These are phyloP conservation scores for Mohoua ochrocephala DNA, from an alignment of 2,113 vertebrate species.

Conservation along the genomic window DNA sequence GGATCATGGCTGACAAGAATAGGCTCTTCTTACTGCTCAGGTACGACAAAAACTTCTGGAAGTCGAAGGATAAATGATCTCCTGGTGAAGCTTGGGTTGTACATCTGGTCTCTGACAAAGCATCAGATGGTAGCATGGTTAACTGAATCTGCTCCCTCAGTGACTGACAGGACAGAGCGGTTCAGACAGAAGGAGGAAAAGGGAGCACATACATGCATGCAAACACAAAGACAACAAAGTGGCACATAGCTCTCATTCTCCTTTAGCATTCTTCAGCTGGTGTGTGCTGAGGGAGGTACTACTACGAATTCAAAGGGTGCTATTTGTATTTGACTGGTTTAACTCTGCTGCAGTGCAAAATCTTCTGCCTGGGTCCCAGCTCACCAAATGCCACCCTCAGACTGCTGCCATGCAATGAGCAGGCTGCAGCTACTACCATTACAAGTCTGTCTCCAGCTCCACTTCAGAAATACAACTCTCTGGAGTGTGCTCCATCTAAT, in stretches of 20 bases:
- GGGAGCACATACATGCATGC: accelerated
- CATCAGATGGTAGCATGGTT: neutral
- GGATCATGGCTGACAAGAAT: neutral
- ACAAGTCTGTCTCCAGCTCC: neutral
- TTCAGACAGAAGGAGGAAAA: neutral
- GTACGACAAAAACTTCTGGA: neutral
- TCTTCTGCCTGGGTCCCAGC: neutral
- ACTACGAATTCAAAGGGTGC: neutral
- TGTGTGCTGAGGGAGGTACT: neutral
- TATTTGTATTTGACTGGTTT: neutral
- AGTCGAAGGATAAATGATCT: neutral
- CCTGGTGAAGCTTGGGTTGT: neutral
- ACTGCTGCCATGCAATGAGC: neutral
- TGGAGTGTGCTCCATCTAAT: neutral
- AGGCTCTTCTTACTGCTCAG: neutral
- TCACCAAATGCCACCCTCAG: neutral
- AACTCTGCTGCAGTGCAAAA: neutral
- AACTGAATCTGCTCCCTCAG: neutral
- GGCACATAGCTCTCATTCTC: neutral
- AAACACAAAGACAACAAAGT: neutral
- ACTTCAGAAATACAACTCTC: neutral
- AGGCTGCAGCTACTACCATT: neutral
- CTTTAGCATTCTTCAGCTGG: neutral
- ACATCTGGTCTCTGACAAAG: neutral
- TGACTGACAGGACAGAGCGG: neutral